These are phyloP conservation scores for Harpagoxenus sublaevis DNA, from an alignment of 2,888 invertebrate genomes.

Conservation along the genomic window DNA sequence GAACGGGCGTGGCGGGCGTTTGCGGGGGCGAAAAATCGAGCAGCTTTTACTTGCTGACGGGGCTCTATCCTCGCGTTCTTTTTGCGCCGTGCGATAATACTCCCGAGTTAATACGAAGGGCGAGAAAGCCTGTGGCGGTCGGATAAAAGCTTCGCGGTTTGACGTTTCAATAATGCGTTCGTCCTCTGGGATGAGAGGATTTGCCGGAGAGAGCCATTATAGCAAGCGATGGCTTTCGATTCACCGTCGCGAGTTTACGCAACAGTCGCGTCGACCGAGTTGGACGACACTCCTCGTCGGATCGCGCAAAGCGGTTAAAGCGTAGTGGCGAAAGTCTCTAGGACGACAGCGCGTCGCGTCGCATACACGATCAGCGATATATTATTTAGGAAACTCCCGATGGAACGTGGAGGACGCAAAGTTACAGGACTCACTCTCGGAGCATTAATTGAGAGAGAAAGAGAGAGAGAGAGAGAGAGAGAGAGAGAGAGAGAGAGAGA, in stretches of 20 bases:
- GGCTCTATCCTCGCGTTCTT: constrained; percentile 18
- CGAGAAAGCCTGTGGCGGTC: constrained; percentile 2
- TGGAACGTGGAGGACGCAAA: constrained; percentile 45
- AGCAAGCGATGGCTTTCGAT: neutral
- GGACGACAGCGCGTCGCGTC: neutral
- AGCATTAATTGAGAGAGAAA: constrained; percentile 66
- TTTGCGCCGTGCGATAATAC: constrained; percentile 35
- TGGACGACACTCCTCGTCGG: constrained; percentile 5
- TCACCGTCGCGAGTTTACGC: constrained; percentile 16
- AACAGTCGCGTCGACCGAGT: constrained; percentile 18
- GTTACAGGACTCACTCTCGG: constrained; percentile 62
- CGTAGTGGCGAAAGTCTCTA: constrained; percentile 9
- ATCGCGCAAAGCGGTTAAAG: constrained; percentile 42
- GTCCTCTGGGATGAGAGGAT: constrained; percentile 4
- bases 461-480: neutral
- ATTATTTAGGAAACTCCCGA: constrained; percentile 69
- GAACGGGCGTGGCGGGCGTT: constrained; percentile 32
- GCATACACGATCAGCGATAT: neutral
- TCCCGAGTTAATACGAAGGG: constrained; percentile 60
- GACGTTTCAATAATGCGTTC: constrained; percentile 43
- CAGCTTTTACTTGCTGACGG: constrained; percentile 30
- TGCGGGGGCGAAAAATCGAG: constrained; percentile 42
- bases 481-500: constrained; percentile 28
- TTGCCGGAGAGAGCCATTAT: neutral
- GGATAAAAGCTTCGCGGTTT: constrained; percentile 48